Base-by-base conservation (phyloP, 92 coral and sea anemone species). In the Porites evermanni region DNA sequence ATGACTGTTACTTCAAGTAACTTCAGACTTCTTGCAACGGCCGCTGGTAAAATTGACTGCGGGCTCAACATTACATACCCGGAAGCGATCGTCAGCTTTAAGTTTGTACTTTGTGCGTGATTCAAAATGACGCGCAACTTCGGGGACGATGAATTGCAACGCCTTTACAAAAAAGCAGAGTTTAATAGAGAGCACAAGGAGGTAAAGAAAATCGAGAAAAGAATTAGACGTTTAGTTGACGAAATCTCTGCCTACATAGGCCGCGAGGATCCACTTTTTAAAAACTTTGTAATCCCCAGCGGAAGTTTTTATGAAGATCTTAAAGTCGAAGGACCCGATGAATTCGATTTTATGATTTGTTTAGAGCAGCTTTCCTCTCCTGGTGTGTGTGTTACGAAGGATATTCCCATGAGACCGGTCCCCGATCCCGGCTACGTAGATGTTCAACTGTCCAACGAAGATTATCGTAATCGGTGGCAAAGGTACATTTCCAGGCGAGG, bases 251-350 rank as follows among this genome's bases (percentile, higher is more conserved):
- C 47, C 38, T 50, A 32, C 17, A 79, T 90, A 24, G 88, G 84
- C 12, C 29, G 20, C 52, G 4, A 29, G 50, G 84, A 90, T 20
- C 77, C 85, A 12, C 68, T 81, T 10, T 90, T 90, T 51, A 86
- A 64, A 83, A 86, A 82, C 58, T 19, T 6, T 53, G 77, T 86
- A n/a, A 29, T 90, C 50, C 84, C 75, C 4, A 81, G 91, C 61
- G 93, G 91, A 21, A 90, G 93, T 23, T 81, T 67, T 64, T 90
- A 86, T 59, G 93, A 90, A 79, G 82, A 90, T 53, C 90, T 90
- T 1, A 90, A 87, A 72, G 88, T 78, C 16, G 88, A 86, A 56
- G 83, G 88, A 12, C 93, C 93, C 12, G 83, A 90, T 32, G 93
- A 90, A 61, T 90, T 90, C 19, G 93, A 90, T 59, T 90, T 66